A percentile compares a stretch with the other conserved stretches of the same genome.
Conservation (phyloP, 2,888 invertebrate species). For the Caenorhabditis sinica region DNA sequence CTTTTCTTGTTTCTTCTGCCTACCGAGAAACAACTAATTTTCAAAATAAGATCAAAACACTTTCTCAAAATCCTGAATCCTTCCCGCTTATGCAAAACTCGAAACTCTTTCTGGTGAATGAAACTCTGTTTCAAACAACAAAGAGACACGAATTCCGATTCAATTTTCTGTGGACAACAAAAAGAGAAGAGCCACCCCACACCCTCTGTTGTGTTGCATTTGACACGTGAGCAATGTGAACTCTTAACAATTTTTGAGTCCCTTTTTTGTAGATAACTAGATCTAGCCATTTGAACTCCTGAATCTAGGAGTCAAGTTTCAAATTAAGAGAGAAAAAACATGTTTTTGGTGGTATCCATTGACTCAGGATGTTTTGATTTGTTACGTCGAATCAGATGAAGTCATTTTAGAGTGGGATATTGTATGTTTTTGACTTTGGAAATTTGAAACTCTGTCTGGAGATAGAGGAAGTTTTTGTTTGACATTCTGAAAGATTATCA, state of each 20-base stretch:
- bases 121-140: slow-evolving; percentile 15
- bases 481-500: background rate
- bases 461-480: background rate
- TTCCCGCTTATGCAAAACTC: background rate
- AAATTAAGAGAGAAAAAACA: background rate
- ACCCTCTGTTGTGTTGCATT: slow-evolving; percentile 22
- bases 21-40: no score
- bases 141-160: slow-evolving; percentile 1
- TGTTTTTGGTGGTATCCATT: slow-evolving; percentile 2
- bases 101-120: background rate
- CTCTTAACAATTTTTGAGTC: slow-evolving; percentile 35
- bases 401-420: slow-evolving; percentile 1
- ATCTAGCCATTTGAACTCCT: background rate
- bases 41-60: no score
- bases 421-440: slow-evolving; percentile 1
- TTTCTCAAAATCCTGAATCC: no score
- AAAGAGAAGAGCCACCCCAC: background rate
- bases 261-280: background rate
- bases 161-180: slow-evolving; percentile 5
- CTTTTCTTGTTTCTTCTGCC: no score
- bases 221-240: slow-evolving; percentile 42
- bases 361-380: slow-evolving; percentile 1
- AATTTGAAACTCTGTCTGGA: background rate
- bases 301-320: slow-evolving; percentile 14
- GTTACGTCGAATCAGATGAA: background rate